Conservation (phyloP, 1,140 invertebrate species). For the Drosophila varians region DNA sequence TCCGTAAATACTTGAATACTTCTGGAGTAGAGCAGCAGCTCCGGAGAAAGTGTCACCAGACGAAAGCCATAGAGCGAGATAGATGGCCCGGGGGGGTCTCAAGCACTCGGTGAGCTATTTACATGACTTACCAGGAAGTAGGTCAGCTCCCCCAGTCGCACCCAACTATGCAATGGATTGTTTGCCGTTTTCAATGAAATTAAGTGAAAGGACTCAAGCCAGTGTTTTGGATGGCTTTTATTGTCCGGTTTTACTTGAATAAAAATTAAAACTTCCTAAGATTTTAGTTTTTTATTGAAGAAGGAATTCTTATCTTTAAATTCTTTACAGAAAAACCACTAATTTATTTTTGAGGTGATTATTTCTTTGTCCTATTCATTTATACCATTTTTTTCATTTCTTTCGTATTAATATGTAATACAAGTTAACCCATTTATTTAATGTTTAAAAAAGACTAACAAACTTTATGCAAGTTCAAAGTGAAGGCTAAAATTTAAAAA, state of each 20-base stretch:
- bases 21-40: constrained; percentile 43
- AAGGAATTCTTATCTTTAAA: no score
- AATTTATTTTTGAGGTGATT: no score
- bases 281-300: no score
- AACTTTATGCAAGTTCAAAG: no score
- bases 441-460: no score
- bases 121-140: constrained; percentile 42
- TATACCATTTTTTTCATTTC: no score
- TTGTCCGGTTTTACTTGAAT: no score
- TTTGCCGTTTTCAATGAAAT: constrained; percentile 57
- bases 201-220: constrained; percentile 55
- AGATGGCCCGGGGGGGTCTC: constrained; percentile 4
- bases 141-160: constrained; percentile 61
- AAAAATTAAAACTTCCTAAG: no score
- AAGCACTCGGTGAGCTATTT: constrained; percentile 36
- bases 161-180: constrained; percentile 73
- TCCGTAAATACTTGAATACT: constrained; percentile 65
- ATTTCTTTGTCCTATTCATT: no score
- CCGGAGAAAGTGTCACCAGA: constrained; percentile 23
- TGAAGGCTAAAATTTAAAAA: not conserved
- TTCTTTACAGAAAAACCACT: not conserved
- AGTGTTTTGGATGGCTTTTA: not conserved
- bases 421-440: no score
- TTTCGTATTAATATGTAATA: no score
- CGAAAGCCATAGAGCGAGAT: not conserved